Conservation (phyloP, 2,113 vertebrate genomes). For the Plectropomus leopardus region DNA sequence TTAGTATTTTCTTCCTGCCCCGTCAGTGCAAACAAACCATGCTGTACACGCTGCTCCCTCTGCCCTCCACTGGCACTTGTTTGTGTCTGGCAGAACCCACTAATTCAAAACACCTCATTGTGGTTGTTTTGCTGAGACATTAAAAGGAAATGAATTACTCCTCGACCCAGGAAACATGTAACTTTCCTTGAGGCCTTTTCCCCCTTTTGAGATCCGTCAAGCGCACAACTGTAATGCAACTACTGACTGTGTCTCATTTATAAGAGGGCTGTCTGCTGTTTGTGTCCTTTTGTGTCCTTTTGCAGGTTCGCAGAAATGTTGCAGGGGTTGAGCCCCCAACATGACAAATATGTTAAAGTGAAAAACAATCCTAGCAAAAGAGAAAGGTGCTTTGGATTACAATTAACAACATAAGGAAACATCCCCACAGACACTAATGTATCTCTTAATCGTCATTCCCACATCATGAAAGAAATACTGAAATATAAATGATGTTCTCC, state of each 20-base stretch:
- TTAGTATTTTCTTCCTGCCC: slow-evolving; percentile 21
- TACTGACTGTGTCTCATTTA: background rate
- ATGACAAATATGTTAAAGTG: background rate
- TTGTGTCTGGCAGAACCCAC: slow-evolving; percentile 26
- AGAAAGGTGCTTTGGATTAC: background rate
- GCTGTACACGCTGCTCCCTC: background rate
- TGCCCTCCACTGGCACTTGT: slow-evolving; percentile 33
- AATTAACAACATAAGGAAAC: background rate
- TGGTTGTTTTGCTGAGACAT: slow-evolving; percentile 30
- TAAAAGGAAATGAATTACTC: slow-evolving; percentile 33
- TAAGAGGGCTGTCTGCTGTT: slow-evolving; percentile 6
- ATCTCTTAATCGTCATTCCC: background rate
- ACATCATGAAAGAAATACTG: background rate
- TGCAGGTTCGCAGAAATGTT: background rate
- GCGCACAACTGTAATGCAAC: slow-evolving; percentile 8
- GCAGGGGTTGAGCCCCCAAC: background rate
- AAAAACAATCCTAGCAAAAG: background rate
- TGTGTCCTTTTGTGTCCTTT: slow-evolving; percentile 23
- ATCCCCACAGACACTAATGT: background rate
- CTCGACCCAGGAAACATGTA: background rate
- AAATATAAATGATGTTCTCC: background rate
- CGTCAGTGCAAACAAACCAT: slow-evolving; percentile 12
- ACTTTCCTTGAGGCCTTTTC: background rate
- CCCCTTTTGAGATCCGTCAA: slow-evolving; percentile 15
- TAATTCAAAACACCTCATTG: slow-evolving; percentile 33